phyloP scores from a whole-genome alignment of 2,113 vertebrate species.

The Larimichthys polyactis region DNA sequence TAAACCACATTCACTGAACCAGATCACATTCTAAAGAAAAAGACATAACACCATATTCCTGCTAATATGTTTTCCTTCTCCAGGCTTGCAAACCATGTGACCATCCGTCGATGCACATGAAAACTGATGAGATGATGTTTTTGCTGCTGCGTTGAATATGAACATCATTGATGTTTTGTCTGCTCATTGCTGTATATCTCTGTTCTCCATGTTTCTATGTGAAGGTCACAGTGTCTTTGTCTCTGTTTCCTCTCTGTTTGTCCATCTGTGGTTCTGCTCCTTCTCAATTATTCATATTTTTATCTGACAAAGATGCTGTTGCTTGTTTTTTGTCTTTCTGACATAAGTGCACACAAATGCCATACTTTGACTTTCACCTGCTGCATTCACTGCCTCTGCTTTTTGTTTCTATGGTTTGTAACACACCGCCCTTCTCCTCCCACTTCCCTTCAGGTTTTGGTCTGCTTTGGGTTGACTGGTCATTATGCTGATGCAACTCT shows the following conservation, averaged over 20 bases:
- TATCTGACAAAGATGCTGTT: constrained; percentile 40
- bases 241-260: constrained; percentile 23
- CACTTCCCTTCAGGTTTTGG: constrained; percentile 95
- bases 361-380: constrained; percentile 29
- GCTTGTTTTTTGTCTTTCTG: neutral
- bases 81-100: constrained; percentile 42
- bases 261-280: constrained; percentile 21
- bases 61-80: constrained; percentile 19
- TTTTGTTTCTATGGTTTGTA: constrained; percentile 62
- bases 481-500: constrained; percentile 99
- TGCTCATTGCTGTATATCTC: neutral
- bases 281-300: constrained; percentile 56
- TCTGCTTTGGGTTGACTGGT: constrained; percentile 94
- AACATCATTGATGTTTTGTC: neutral
- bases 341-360: neutral
- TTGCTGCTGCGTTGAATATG: neutral
- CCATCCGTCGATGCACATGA: constrained; percentile 32
- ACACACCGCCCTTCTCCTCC: constrained; percentile 84
- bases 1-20: neutral
- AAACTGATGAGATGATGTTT: constrained; percentile 3
- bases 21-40: neutral
- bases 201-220: neutral
- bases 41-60: neutral
- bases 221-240: constrained; percentile 19
- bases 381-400: constrained; percentile 53